Evolutionary conservation across 2,113 vertebrate species (phyloP).

Genomic region (Planiliza haematocheilus): DNA sequence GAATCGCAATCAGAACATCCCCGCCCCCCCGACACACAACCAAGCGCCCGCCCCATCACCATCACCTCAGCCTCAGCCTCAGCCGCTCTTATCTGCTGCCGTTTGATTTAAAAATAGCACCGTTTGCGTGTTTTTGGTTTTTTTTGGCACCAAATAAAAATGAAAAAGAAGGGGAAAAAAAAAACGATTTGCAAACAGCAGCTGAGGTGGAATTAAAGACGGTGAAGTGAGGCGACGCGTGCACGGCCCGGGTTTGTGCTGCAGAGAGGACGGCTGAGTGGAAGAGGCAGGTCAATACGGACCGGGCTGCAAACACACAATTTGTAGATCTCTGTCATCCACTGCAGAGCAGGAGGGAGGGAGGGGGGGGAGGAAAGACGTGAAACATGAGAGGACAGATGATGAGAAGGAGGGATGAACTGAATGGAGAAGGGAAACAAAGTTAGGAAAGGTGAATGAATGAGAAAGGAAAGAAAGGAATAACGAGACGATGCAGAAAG

Average conservation of each 20-base stretch:
- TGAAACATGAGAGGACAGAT: neutral
- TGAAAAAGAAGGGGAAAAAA: no score
- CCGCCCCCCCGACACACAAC: no score
- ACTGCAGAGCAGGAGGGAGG: conserved; percentile 14
- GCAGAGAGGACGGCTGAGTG: no score
- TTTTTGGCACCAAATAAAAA: no score
- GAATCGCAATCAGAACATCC: conserved; percentile 13
- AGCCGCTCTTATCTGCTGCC: neutral
- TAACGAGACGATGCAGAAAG: no score
- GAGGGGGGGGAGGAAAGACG: no score
- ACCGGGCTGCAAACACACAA: conserved; percentile 28
- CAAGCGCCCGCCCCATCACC: no score
- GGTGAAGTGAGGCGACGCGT: conserved; percentile 28
- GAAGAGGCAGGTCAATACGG: conserved; percentile 35
- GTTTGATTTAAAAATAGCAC: conserved; percentile 35
- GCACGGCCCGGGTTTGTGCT: no score
- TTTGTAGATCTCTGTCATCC: conserved; percentile 14
- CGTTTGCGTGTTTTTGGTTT: conserved; percentile 6
- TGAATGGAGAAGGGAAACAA: no score
- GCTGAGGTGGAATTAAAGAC: conserved; percentile 19
- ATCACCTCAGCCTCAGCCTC: no score
- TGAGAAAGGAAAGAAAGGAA: no score
- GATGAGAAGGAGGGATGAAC: neutral
- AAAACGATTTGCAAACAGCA: conserved; percentile 46
- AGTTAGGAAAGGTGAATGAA: no score